Base-by-base conservation (phyloP, 2,113 vertebrate species). In the Poeciliopsis retropinna region DNA sequence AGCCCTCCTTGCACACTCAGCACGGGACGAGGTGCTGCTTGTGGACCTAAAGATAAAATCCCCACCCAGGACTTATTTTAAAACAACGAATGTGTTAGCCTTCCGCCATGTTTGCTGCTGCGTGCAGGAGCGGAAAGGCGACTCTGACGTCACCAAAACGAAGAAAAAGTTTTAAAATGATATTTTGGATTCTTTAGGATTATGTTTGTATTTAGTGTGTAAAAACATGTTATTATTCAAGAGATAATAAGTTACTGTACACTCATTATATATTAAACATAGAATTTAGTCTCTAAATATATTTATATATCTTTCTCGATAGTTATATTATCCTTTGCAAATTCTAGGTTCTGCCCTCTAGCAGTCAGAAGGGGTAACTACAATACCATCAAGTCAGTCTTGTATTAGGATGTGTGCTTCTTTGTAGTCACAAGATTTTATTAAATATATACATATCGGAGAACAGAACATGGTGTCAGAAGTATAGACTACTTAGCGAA, bases 81-180 rank as follows among this genome's bases (percentile, higher is more conserved):
- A n/a, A 2, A 29, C 29, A 47, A 15, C 0, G 3, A n/a, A 28
- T 68, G 0, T 37, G 66, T 69, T 89, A 90, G 83, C 86, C 67
- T 34, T 29, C 11, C 86, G 86, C 90, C 90, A 93, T 93, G 86
- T 87, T 92, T 91, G 84, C 83, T 57, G 62, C 80, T 76, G 83
- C 79, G 75, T 72, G 66, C 64, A 5, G 47, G 17, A 74, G 22
- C 81, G 83, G 85, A 91, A 86, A 22, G 17, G 22, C 0, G 25
- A 1, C 2, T 19, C 0, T 67, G 57, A 82, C 79, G 74, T 85
- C 69, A 86, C 76, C 47, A 76, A 30, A 30, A 29, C 28, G 60
- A 62, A 62, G 28, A 31, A 62, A 30, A 30, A 62, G 12, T 60
- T n/a, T n/a, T n/a, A 60, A 60, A 60, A 60, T 30, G 12, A 19